Base-by-base conservation (phyloP, 2,797 vertebrate genomes). In the Myotis daubentonii region DNA sequence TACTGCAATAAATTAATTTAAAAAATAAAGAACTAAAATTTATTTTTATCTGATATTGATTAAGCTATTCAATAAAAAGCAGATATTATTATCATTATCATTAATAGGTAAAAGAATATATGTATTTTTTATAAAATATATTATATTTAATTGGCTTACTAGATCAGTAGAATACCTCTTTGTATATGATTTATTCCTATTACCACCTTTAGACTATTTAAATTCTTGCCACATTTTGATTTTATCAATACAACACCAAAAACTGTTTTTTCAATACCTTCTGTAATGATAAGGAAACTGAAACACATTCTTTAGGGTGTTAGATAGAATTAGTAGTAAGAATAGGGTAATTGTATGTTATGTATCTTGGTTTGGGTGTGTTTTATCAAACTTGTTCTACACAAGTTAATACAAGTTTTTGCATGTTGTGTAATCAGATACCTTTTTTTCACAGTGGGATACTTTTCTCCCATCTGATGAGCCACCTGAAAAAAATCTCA, bases 401-500 rank as follows among this genome's bases (percentile, higher is more conserved):
- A 86, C 90, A 86, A 91, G 60, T 47, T 85, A 93, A 74, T 53
- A 93, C 83, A 74, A 82, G 78, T 38, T 92, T 87, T 74, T 87
- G 7, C 5, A 57, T 82, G 62, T 17, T 47, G 49, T 49, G 55
- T 79, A 38, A 33, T 93, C 83, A 87, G 71, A 91, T 96, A 97
- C 92, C 92, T 95, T 97, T 97, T 98, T 87, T 90, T 72, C 89
- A 94, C 13, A 25, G 70, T 33, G 96, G 11, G 91, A 44, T 87
- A 83, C 28, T 95, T 97, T 97, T 91, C 89, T 95, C 97, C 87
- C 81, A 88, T 62, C 90, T 72, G 28, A 44, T 94, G 65, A 97
- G 13, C 8, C 95, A 97, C 81, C 96, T 98, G 23, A 98, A 95
- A 96, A 97, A 96, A 62, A 49, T 62, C 96, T 95, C 75, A 94